Base-by-base conservation (phyloP, 2,888 invertebrate genomes). In the Drosophila infuscata region DNA sequence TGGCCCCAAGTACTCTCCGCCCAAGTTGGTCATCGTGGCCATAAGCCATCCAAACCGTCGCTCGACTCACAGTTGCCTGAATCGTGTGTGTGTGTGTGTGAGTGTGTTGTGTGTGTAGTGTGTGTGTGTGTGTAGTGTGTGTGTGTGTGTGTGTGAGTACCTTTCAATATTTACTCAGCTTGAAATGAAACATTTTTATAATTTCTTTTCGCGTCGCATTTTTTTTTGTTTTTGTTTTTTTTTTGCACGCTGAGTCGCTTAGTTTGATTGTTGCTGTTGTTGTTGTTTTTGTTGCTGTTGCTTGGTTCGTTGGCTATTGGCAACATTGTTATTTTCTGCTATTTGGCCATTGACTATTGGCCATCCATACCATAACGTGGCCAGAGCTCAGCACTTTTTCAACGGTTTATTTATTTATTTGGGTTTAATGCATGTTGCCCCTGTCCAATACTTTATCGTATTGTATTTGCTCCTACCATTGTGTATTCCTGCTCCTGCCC, bases 241-340 rank as follows among this genome's bases (percentile, higher is more conserved):
- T 74, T 57, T 62, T 29, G 29, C 38, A 38, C n/a, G 30, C 52
- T 54, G 25, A 52, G 52, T 53, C 54, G 51, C 53, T 74, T 74
- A 67, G 72, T 57, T 79, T 70, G 51, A 62, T 48, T 58, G 53
- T 53, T 64, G 49, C 38, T 61, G 53, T 51, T 57, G 35, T 46
- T 48, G 57, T 17, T 83, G 52, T 52, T 53, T 66, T 53, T 73
- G 70, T 56, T 66, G 67, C 60, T 83, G 76, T 66, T 79, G 74
- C 61, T 88, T 88, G 88, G 88, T 76, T 85, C 89, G 88, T 82
- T 89, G 85, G 88, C 81, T 88, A 88, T 89, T 81, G 90, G 82
- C 88, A 85, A 85, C 89, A 85, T 85, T 85, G 86, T 86, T 90
- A 86, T 86, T 90, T 86, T 90, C 89, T 90, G 90, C 86, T 79